Evolutionary conservation across 2,888 invertebrate genomes (phyloP).

Genomic region (Clistopyga incitator): DNA sequence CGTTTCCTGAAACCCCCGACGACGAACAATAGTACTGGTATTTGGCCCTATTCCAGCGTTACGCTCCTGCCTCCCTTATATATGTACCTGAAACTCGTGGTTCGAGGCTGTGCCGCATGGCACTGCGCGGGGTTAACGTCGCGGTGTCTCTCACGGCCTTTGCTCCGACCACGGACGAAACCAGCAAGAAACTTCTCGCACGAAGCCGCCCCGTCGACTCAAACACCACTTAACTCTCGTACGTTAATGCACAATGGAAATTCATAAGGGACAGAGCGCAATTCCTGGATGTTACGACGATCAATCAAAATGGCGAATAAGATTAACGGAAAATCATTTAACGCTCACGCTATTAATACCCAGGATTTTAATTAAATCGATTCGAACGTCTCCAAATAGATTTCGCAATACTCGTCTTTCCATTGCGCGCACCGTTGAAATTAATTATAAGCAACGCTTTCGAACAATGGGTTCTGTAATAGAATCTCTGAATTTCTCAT

Average conservation of each 20-base stretch:
- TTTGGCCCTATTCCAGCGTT: constrained; percentile 68
- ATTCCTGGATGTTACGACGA: constrained; percentile 37
- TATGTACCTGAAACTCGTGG: constrained; percentile 37
- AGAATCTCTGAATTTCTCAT: too few species aligned
- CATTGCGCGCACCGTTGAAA: too few species aligned
- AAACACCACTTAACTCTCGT: constrained; percentile 72
- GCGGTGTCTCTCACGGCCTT: constrained; percentile 48
- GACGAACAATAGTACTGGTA: constrained; percentile 68
- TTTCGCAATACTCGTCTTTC: too few species aligned
- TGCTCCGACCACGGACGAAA: constrained; percentile 29
- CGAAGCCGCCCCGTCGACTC: constrained; percentile 61
- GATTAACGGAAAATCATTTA: constrained; percentile 14
- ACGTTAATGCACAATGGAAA: constrained; percentile 75
- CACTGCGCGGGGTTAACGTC: constrained; percentile 40
- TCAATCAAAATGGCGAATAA: constrained; percentile 25
- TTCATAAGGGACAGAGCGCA: constrained; percentile 68
- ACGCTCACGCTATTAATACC: not conserved
- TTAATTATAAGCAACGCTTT: too few species aligned
- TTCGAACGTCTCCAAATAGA: too few species aligned
- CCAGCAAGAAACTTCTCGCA: constrained; percentile 65
- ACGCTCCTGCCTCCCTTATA: constrained; percentile 42
- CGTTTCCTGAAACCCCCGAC: constrained; percentile 46
- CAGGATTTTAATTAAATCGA: not conserved
- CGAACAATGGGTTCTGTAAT: too few species aligned
- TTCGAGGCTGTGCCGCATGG: constrained; percentile 40